Evolutionary conservation across 1,140 invertebrate genomes (phyloP).

Genomic region (Zaprionus inermis): DNA sequence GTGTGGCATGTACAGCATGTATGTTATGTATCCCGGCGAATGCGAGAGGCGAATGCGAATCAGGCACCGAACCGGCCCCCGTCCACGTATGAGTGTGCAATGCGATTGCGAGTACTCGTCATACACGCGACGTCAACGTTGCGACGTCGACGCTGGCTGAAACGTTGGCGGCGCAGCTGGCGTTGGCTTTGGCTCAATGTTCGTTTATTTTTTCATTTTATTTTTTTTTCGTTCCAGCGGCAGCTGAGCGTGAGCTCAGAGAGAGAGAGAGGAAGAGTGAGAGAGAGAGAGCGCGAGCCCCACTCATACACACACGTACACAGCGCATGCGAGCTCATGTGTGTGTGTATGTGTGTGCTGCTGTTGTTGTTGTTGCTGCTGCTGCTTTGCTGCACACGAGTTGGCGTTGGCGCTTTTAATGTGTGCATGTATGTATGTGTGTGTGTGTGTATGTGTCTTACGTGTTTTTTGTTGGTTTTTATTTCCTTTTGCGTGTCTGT

Average conservation of each 20-base stretch:
- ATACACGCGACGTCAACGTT: constrained; percentile 62
- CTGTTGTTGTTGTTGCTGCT: constrained; percentile 51
- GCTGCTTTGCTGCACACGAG: constrained; percentile 74
- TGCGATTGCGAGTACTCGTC: constrained; percentile 69
- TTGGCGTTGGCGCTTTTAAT: constrained; percentile 67
- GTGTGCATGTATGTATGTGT: constrained; percentile 51
- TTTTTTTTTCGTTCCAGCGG: constrained; percentile 55
- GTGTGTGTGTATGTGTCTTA: constrained; percentile 64
- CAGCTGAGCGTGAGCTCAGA: constrained; percentile 5
- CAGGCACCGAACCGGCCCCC: constrained; percentile 62
- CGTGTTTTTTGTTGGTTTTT: constrained; percentile 64
- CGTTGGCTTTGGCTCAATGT: constrained; percentile 52
- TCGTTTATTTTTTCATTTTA: constrained; percentile 44
- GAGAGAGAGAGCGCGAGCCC: constrained; percentile 43
- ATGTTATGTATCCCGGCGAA: constrained; percentile 5
- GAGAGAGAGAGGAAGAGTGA: constrained; percentile 25
- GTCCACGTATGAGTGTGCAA: constrained; percentile 75
- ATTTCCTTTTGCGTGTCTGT: constrained; percentile 70
- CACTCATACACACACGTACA: constrained; percentile 53
- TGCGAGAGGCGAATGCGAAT: constrained; percentile 51
- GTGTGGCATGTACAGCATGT: constrained; percentile 2
- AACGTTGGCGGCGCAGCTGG: constrained; percentile 29
- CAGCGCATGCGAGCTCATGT: constrained; percentile 47
- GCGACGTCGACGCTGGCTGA: constrained; percentile 19
- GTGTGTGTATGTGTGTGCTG: constrained; percentile 37